phyloP scores from a whole-genome alignment of 2,113 vertebrate species.

The Ictalurus furcatus region DNA sequence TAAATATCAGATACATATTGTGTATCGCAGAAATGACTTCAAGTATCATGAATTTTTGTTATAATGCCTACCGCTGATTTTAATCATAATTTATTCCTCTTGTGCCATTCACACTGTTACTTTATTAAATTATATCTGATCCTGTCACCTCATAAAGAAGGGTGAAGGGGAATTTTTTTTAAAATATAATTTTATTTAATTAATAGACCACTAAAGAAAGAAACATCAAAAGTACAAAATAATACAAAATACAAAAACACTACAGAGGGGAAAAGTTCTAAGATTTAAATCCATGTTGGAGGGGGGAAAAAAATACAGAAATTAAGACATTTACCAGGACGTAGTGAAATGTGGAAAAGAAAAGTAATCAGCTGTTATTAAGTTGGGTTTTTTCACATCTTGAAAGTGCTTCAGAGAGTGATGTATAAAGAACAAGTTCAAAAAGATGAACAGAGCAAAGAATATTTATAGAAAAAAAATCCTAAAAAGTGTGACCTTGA shows the following conservation, averaged over 20 bases:
- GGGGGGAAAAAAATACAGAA: background rate
- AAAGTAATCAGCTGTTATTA: background rate
- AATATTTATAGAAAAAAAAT: background rate
- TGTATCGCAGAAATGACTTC: background rate
- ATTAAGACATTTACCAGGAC: background rate
- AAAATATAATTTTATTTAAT: background rate
- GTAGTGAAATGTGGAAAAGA: background rate
- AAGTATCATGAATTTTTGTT: background rate
- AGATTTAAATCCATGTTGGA: background rate
- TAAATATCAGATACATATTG: background rate
- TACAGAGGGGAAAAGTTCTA: background rate
- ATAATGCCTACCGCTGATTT: background rate
- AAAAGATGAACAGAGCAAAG: background rate
- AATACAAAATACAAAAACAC: background rate
- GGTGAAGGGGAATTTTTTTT: background rate
- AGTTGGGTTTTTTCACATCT: background rate
- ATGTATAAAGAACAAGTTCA: background rate
- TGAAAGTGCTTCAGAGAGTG: background rate
- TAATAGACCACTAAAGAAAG: background rate
- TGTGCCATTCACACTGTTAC: background rate
- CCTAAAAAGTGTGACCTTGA: slow-evolving; percentile 18
- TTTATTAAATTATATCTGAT: background rate
- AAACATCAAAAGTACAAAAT: background rate
- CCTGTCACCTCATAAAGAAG: background rate
- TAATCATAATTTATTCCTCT: background rate